phyloP scores from a whole-genome alignment of 2,888 invertebrate species.

The Mylabris sibirica region DNA sequence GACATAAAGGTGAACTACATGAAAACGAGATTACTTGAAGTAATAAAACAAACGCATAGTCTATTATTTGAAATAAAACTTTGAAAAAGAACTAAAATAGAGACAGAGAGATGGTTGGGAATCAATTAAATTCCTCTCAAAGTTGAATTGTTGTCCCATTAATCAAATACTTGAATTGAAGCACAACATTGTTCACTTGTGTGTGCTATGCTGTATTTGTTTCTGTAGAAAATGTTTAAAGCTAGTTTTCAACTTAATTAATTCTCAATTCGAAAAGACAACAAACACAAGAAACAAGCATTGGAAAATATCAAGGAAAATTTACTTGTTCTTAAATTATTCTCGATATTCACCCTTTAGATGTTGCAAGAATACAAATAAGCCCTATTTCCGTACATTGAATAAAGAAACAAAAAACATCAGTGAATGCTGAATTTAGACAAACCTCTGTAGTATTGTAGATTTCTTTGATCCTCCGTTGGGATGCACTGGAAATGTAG shows the following conservation, averaged over 20 bases:
- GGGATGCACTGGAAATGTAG: neutral
- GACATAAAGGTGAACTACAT: neutral
- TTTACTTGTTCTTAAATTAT: no score
- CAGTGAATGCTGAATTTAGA: neutral
- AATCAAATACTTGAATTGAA: neutral
- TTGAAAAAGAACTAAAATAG: no score
- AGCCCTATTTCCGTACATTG: neutral
- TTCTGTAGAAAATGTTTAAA: neutral
- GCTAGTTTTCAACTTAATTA: neutral
- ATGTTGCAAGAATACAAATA: neutral
- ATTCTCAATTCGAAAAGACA: neutral
- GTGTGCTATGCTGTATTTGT: no score
- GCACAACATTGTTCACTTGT: neutral
- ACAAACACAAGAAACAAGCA: neutral
- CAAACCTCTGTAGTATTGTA: neutral
- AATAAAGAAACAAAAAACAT: neutral
- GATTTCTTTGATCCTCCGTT: neutral
- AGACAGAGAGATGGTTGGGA: neutral
- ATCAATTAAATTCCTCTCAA: no score
- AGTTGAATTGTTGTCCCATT: neutral
- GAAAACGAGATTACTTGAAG: no score
- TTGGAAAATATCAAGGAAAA: neutral
- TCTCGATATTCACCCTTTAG: neutral
- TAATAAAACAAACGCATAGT: no score
- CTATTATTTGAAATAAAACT: no score